Percentiles rank a stretch among this genome's conserved stretches.
Evolutionary conservation across 2,888 invertebrate genomes (phyloP).

Genomic region (Pimpla rufipes): DNA sequence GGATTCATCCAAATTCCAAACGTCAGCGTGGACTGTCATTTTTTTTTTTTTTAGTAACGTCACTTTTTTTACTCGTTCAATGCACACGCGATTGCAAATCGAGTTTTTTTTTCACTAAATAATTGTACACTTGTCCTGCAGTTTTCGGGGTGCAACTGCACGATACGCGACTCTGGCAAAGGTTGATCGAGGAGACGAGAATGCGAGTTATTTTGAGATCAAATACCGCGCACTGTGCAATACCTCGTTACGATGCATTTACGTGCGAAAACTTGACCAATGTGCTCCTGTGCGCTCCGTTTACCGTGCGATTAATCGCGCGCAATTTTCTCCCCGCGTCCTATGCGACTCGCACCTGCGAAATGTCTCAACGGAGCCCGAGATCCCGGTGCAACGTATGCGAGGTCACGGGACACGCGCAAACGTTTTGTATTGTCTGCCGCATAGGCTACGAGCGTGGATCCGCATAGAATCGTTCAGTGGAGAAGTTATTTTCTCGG

Average conservation of each 20-base stretch:
- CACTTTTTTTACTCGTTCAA: conserved; percentile 9
- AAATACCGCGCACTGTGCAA: neutral
- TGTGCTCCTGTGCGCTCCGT: neutral
- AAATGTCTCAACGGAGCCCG: conserved; percentile 21
- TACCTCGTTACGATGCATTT: neutral
- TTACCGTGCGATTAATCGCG: neutral
- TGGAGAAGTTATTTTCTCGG: neutral
- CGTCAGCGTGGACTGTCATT: conserved; percentile 27
- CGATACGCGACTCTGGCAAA: neutral
- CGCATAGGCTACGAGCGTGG: conserved; percentile 3
- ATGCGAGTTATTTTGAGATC: neutral
- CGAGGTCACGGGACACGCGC: conserved; percentile 69
- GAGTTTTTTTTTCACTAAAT: neutral
- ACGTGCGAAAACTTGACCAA: neutral
- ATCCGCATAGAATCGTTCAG: neutral
- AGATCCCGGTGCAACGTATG: conserved; percentile 52
- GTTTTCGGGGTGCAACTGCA: neutral
- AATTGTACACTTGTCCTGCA: neutral
- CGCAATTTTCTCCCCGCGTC: neutral
- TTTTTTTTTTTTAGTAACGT: conserved; percentile 5
- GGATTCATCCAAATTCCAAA: conserved; percentile 1
- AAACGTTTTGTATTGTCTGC: conserved; percentile 48
- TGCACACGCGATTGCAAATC: neutral
- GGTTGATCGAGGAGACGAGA: neutral
- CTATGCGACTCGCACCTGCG: conserved; percentile 31